Evolutionary conservation across 2,888 invertebrate genomes (phyloP).

Genomic region (Anthoptus insignis): DNA sequence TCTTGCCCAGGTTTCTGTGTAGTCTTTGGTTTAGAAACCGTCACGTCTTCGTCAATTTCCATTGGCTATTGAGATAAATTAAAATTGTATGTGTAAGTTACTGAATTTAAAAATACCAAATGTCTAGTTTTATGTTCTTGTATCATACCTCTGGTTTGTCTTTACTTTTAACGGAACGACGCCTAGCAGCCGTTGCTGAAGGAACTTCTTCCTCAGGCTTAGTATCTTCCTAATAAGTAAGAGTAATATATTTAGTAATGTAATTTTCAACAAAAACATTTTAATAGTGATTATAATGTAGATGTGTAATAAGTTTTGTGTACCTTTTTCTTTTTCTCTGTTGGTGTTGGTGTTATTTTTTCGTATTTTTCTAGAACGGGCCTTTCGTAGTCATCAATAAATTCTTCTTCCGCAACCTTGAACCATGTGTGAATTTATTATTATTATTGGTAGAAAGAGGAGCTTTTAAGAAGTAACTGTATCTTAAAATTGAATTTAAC

Average conservation of each 20-base stretch:
- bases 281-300: conserved; percentile 7
- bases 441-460: background rate
- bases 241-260: conserved; percentile 28
- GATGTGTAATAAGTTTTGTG: conserved; percentile 37
- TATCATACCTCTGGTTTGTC: conserved; percentile 74
- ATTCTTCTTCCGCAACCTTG: conserved; percentile 80
- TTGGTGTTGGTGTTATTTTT: conserved; percentile 83
- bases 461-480: too few species aligned
- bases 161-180: conserved; percentile 79
- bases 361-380: conserved; percentile 91
- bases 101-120: too few species aligned
- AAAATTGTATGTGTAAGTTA: background rate
- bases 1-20: conserved; percentile 73
- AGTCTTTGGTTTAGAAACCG: conserved; percentile 72
- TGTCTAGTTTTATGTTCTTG: conserved; percentile 3
- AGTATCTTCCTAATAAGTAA: conserved; percentile 54
- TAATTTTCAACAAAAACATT: background rate
- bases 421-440: conserved; percentile 48
- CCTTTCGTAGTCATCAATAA: conserved; percentile 91
- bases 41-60: conserved; percentile 82
- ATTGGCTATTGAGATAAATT: conserved; percentile 52
- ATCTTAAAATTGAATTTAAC: too few species aligned
- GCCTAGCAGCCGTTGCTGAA: conserved; percentile 73
- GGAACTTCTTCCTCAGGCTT: conserved; percentile 50
- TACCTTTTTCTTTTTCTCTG: conserved; percentile 85